Evolutionary conservation across 2,888 invertebrate species (phyloP), one percentile per base, ranked within the genome.

Genomic region (Pycnomerus fuliginosus): DNA sequence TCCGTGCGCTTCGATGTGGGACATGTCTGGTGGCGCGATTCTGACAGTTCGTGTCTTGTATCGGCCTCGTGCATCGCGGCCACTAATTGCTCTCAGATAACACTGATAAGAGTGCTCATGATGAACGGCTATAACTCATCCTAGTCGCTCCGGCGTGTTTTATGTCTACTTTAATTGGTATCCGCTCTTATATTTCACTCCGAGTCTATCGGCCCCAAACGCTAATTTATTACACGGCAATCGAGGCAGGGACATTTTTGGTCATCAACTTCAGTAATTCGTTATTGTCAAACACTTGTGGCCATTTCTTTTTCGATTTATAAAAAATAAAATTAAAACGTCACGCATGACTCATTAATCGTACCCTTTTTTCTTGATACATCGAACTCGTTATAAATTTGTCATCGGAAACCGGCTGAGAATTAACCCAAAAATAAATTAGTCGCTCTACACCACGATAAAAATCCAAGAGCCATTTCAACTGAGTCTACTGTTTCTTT

Each of bases 11-110:
- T 30, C 43, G 40, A 39, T 41, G 36, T 42, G 44, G 48, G 52
- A 54, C 50, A 52, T 46, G 52, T 52, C 52, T 37, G 36, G 48
- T 50, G 54, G 62, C 58, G 63, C 61, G 52, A 59, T 58, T 56
- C 58, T 60, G 62, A 63, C 65, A 61, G 62, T 61, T 64, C 64
- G 61, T 63, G 65, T 60, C 57, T 57, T 51, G 55, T 62, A 64
- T 64, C 64, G 46, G 50, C 55, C 52, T 56, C 63, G 61, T 63
- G 62, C 60, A 65, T 63, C 65, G 55, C 53, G 40, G 51, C 58
- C 64, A 62, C 65, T 65, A 64, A 64, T 65, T 64, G 64, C 61
- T 55, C 57, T 48, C 53, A 60, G 65, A 65, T 65, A 65, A 63
- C 61, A 59, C 54, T 58, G 65, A 65, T 65, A 64, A 63, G 52